Evolutionary conservation across 2,113 vertebrate species (phyloP).

Genomic region (Prinia subflava): DNA sequence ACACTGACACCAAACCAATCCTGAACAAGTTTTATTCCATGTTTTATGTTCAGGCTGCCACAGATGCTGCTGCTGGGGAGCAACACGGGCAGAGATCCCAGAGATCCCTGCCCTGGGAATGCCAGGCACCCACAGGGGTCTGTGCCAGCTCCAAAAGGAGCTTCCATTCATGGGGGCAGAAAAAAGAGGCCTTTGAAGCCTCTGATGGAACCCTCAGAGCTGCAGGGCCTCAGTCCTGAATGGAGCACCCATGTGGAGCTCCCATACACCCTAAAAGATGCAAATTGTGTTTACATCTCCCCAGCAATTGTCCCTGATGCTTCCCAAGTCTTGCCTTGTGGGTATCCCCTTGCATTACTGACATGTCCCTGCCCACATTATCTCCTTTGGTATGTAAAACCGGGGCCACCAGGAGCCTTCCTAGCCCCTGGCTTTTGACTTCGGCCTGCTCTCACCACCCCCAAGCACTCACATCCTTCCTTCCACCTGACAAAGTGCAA

Average conservation of each 20-base stretch:
- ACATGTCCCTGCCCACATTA: background rate
- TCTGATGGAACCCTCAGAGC: background rate
- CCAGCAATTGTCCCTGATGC: background rate
- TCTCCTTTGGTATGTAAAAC: background rate
- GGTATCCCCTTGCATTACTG: background rate
- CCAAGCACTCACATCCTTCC: background rate
- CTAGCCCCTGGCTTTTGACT: background rate
- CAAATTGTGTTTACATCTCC: background rate
- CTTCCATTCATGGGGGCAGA: background rate
- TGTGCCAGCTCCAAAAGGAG: background rate
- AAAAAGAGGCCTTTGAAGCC: background rate
- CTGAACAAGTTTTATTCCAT: fast-evolving
- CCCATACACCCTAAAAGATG: background rate
- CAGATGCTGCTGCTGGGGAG: background rate
- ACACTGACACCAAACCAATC: fast-evolving
- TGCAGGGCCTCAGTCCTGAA: background rate
- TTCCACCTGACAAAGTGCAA: background rate
- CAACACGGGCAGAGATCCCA: fast-evolving
- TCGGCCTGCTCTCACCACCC: background rate
- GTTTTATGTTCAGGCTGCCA: fast-evolving
- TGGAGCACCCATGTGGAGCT: background rate
- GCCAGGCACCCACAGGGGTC: background rate
- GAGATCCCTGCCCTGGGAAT: fast-evolving
- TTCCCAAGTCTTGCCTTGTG: background rate
- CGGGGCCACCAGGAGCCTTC: background rate